Evolutionary conservation across 1,140 invertebrate species (phyloP).

Genomic region (Teleopsis dalmanni): DNA sequence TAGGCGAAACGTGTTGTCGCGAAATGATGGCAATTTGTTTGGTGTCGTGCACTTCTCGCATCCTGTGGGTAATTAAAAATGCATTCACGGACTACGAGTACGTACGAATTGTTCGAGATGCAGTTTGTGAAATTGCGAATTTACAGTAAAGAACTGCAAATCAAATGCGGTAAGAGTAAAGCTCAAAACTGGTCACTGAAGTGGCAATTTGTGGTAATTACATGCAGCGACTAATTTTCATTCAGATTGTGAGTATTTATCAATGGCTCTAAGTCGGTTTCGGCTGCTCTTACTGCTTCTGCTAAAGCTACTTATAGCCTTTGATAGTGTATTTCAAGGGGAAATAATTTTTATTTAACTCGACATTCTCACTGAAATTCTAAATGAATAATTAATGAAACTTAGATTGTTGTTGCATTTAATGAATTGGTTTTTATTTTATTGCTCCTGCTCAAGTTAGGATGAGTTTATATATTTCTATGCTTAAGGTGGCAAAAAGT

Average conservation of each 20-base stretch:
- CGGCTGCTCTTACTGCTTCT: too few species aligned
- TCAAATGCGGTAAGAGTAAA: background rate
- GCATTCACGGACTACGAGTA: conserved; percentile 1
- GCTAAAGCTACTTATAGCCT: too few species aligned
- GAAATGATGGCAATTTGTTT: conserved; percentile 16
- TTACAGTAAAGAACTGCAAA: background rate
- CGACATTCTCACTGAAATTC: too few species aligned
- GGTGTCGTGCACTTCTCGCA: conserved; percentile 13
- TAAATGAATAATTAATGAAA: too few species aligned
- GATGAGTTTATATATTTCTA: too few species aligned
- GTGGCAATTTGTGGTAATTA: conserved; percentile 15
- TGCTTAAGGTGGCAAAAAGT: too few species aligned
- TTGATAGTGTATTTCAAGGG: too few species aligned
- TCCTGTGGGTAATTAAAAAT: conserved; percentile 18
- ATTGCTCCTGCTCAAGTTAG: too few species aligned
- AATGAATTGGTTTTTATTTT: too few species aligned
- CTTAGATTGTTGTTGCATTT: too few species aligned
- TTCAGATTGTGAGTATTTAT: conserved; percentile 14
- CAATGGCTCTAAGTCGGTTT: too few species aligned
- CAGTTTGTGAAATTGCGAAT: background rate
- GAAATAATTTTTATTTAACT: too few species aligned
- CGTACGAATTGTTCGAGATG: background rate
- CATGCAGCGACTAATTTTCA: conserved; percentile 12
- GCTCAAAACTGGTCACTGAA: conserved; percentile 7
- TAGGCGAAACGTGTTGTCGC: conserved; percentile 1